Percentiles rank a stretch among this genome's conserved stretches.
Evolutionary conservation across 2,888 invertebrate species (phyloP).

Genomic region (Hypomecis atomaria): DNA sequence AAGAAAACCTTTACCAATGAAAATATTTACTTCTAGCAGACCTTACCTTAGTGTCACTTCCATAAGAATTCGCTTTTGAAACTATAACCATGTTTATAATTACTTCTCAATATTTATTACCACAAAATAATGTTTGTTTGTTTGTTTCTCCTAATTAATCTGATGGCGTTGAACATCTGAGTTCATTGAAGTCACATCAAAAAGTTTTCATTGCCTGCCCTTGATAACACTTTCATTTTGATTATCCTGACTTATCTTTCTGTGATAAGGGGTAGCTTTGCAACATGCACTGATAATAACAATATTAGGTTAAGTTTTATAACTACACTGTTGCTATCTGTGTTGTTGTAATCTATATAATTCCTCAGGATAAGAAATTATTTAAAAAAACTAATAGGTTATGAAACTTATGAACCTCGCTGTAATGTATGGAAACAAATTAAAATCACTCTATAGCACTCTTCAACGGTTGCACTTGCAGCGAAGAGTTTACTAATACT

Average conservation of each 20-base stretch:
- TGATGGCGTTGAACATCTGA: background rate
- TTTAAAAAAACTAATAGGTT: too few species aligned
- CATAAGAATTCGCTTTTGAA: conserved; percentile 7
- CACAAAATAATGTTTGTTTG: background rate
- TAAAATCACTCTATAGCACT: too few species aligned
- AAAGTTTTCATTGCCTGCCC: conserved; percentile 6
- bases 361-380: too few species aligned
- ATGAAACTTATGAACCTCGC: too few species aligned
- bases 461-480: too few species aligned
- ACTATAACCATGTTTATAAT: conserved; percentile 9
- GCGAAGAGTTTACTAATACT: too few species aligned
- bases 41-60: conserved; percentile 6
- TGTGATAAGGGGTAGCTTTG: conserved; percentile 7
- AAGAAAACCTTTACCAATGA: too few species aligned
- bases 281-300: conserved; percentile 2
- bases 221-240: conserved; percentile 6
- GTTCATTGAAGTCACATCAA: background rate
- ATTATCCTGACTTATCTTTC: conserved; percentile 10
- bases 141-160: background rate
- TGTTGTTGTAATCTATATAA: too few species aligned
- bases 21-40: too few species aligned
- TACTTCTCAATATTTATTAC: background rate
- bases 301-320: background rate
- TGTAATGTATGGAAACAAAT: too few species aligned
- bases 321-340: background rate